Evolutionary conservation across 2,888 invertebrate genomes (phyloP).

Genomic region (Stegana nigrithorax): DNA sequence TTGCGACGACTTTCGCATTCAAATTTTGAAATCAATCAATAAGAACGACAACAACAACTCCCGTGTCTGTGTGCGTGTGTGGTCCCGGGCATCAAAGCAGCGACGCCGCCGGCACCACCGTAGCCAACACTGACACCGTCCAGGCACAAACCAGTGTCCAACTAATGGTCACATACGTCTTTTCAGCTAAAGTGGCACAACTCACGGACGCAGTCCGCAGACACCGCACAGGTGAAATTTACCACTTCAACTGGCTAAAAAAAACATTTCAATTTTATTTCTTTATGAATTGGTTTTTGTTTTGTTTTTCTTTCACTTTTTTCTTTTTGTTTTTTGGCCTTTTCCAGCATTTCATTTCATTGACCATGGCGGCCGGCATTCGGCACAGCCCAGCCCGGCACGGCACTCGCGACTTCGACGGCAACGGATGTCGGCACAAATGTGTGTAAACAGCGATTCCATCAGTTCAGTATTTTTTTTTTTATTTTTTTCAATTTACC

Average conservation of each 20-base stretch:
- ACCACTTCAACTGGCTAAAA: conserved; percentile 57
- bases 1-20: background rate
- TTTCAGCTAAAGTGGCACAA: conserved; percentile 25
- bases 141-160: too few relatives aligned
- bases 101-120: conserved; percentile 35
- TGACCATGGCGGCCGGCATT: background rate
- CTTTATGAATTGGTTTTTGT: too few relatives aligned
- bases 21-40: conserved; percentile 1
- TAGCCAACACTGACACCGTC: conserved; percentile 24
- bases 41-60: background rate
- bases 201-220: background rate
- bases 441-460: conserved; percentile 48
- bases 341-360: too few relatives aligned
- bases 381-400: too few relatives aligned
- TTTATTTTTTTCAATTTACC: too few relatives aligned
- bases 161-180: conserved; percentile 46
- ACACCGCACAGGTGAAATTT: conserved; percentile 55
- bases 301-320: too few relatives aligned
- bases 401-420: background rate
- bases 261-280: conserved; percentile 53
- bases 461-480: background rate
- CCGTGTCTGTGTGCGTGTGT: conserved; percentile 38
- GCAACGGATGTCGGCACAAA: conserved; percentile 12
- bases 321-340: too few relatives aligned
- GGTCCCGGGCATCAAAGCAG: conserved; percentile 52